Evolutionary conservation across 2,113 vertebrate genomes (phyloP).

Genomic region (Amblyornis subalaris): DNA sequence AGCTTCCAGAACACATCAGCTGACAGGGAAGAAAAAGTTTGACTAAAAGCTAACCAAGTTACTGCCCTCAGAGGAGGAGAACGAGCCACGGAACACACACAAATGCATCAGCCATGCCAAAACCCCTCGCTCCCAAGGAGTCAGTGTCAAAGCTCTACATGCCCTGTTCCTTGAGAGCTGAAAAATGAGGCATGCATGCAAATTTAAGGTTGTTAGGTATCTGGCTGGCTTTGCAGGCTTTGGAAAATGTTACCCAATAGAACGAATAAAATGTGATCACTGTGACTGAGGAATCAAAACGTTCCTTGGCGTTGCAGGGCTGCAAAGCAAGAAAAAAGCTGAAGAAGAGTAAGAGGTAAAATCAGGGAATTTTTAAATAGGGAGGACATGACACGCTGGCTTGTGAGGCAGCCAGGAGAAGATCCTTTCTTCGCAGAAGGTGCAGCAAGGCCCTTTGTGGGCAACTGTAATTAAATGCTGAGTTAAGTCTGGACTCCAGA

Average conservation of each 20-base stretch:
- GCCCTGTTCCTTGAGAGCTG: neutral
- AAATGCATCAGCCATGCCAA: neutral
- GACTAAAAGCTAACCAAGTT: neutral
- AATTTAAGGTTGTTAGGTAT: neutral
- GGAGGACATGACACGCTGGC: neutral
- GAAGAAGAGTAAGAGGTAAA: neutral
- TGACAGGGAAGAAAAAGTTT: neutral
- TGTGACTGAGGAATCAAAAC: neutral
- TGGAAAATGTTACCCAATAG: neutral
- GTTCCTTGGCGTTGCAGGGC: neutral
- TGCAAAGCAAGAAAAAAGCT: neutral
- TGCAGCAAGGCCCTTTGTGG: neutral
- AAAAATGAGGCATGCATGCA: neutral
- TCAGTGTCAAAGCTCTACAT: neutral
- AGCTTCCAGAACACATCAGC: constrained; percentile 11
- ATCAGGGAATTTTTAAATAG: neutral
- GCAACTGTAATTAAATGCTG: neutral
- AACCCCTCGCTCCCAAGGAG: neutral
- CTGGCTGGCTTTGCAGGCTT: neutral
- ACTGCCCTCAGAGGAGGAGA: constrained; percentile 16
- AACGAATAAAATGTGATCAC: neutral
- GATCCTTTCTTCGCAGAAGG: neutral
- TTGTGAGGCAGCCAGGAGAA: neutral
- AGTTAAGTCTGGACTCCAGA: neutral
- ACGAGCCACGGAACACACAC: neutral